These are phyloP conservation scores for Plusia festucae DNA, from an alignment of 2,888 invertebrate species.

Conservation along the genomic window DNA sequence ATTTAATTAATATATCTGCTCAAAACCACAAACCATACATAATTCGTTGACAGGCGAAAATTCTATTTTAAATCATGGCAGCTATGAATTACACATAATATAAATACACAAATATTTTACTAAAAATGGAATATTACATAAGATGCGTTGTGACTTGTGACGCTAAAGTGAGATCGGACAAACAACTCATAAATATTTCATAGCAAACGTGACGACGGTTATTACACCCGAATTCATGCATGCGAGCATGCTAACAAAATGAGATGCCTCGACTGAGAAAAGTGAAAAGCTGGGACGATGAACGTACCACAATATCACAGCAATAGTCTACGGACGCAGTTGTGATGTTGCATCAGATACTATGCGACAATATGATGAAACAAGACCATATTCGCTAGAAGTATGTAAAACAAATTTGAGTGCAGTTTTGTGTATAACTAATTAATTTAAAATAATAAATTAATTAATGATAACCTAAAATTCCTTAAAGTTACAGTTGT, in stretches of 20 bases:
- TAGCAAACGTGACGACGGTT: conserved; percentile 73
- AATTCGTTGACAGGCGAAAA: conserved; percentile 28
- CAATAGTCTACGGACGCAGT: conserved; percentile 11
- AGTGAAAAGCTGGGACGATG: conserved; percentile 67
- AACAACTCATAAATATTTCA: conserved; percentile 78
- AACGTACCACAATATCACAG: conserved; percentile 20
- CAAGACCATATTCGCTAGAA: background rate
- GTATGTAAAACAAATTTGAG: background rate
- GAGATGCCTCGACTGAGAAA: conserved; percentile 65
- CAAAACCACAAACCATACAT: conserved; percentile 1
- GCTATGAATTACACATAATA: conserved; percentile 21
- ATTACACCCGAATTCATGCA: conserved; percentile 83
- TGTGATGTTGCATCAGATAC: conserved; percentile 25
- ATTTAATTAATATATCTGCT: background rate
- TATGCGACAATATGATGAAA: conserved; percentile 21
- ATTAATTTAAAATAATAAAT: too few species aligned
- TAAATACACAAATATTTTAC: conserved; percentile 8
- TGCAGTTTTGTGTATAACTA: background rate
- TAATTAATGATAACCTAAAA: too few species aligned
- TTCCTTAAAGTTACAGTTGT: too few species aligned
- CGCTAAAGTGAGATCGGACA: conserved; percentile 72
- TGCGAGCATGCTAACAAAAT: conserved; percentile 60
- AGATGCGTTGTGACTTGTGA: conserved; percentile 54
- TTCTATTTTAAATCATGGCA: conserved; percentile 30
- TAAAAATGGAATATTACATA: conserved; percentile 54